Percentiles rank a stretch among this genome's conserved stretches.
phyloP scores from a whole-genome alignment of 1,140 invertebrate genomes.

The Pantala flavescens region DNA sequence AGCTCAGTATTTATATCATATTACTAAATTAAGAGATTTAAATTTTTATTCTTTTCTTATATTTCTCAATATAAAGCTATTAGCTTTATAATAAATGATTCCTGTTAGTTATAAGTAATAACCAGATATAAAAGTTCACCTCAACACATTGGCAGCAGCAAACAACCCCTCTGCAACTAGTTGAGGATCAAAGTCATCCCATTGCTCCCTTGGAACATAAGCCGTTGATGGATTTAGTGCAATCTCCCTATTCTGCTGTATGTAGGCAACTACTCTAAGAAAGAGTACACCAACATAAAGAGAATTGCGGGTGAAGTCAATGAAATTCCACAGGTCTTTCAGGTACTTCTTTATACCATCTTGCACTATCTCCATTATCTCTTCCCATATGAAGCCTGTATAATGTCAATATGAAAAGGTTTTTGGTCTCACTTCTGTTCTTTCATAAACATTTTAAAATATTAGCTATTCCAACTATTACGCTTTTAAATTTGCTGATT shows the following conservation, averaged over 20 bases:
- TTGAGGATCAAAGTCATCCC: slow-evolving; percentile 90
- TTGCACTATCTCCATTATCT: slow-evolving; percentile 79
- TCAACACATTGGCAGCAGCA: slow-evolving; percentile 88
- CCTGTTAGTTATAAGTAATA: too few species aligned
- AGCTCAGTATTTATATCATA: too few species aligned
- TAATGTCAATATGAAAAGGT: slow-evolving; percentile 23
- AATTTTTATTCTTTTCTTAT: too few species aligned
- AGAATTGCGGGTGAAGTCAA: slow-evolving; percentile 83
- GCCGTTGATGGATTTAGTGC: slow-evolving; percentile 48
- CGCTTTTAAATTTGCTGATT: not conserved
- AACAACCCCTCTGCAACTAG: slow-evolving; percentile 90
- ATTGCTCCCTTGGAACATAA: slow-evolving; percentile 67
- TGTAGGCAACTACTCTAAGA: slow-evolving; percentile 63
- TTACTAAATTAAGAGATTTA: too few species aligned
- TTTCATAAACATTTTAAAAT: not conserved
- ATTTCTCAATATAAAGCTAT: too few species aligned
- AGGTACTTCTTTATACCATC: slow-evolving; percentile 76
- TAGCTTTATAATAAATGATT: too few species aligned
- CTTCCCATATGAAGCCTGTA: slow-evolving; percentile 81
- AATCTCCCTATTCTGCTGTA: slow-evolving; percentile 61
- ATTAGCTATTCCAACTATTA: not conserved
- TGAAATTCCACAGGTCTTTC: slow-evolving; percentile 91
- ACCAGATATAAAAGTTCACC: slow-evolving; percentile 37
- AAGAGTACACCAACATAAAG: slow-evolving; percentile 70
- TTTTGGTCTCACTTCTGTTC: too few species aligned